Conservation (phyloP, 2,113 vertebrate species). For the Gallinago jamesoni region DNA sequence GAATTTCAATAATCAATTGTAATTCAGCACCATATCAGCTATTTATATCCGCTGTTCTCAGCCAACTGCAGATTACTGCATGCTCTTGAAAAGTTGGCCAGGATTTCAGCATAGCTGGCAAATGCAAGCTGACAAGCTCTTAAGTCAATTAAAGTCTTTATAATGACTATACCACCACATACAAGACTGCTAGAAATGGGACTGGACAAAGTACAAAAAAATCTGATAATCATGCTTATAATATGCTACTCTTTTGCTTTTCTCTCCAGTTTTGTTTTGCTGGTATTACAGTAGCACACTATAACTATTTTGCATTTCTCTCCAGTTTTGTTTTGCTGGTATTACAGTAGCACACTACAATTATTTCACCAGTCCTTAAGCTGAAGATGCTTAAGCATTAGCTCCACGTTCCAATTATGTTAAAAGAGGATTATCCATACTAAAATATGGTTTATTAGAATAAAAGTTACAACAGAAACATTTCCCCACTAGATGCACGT, state of each 20-base stretch:
- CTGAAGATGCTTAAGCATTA: background rate
- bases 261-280: background rate
- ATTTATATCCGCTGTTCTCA: background rate
- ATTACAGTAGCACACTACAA: background rate
- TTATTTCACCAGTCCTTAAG: background rate
- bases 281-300: background rate
- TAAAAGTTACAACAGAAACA: background rate
- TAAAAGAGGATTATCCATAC: slow-evolving; percentile 37
- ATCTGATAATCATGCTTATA: background rate
- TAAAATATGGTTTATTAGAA: slow-evolving; percentile 18
- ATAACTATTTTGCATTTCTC: background rate
- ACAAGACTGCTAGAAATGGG: background rate
- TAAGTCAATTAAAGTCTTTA: slow-evolving; percentile 8
- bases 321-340: background rate
- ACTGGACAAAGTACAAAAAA: background rate
- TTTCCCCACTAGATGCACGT: background rate
- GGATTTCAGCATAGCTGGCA: slow-evolving; percentile 38
- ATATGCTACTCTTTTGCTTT: fast-evolving
- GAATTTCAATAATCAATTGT: slow-evolving; percentile 44
- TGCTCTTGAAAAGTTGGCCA: slow-evolving; percentile 3
- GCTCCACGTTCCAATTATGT: background rate
- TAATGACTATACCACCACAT: background rate
- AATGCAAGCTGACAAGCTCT: background rate
- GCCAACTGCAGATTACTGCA: slow-evolving; percentile 33
- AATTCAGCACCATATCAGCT: slow-evolving; percentile 53